Evolutionary conservation across 2,113 vertebrate genomes (phyloP), one percentile per base, ranked within the genome.

Genomic region (Anas platyrhynchos): DNA sequence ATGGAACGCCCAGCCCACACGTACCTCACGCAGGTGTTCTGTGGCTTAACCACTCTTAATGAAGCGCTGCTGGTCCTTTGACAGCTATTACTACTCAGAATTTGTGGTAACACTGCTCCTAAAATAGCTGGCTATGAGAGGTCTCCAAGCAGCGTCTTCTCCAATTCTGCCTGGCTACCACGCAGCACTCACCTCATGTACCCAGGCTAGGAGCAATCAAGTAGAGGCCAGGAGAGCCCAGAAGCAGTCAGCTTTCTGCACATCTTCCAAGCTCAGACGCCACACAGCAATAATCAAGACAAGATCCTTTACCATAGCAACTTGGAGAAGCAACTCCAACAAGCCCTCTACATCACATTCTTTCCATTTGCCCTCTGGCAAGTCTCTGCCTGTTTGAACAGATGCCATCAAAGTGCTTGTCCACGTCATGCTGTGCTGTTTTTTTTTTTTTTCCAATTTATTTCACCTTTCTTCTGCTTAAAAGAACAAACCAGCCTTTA

Each of bases 311-410:
- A 52, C 54, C 0, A 29, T 62, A 77, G 59, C 76, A 82, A 83
- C 71, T 18, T 75, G 77, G 68, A 92, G 74, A 71, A 75, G 48
- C 14, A 68, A 41, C 73, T 94, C 62, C 67, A 76, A 6, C 32
- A 61, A 91, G 41, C 43, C 54, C 84, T 36, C 48, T 31, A 32
- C n/a, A 85, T n/a, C 58, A 16, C 71, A 85, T 76, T 87, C 71
- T 58, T 93, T 77, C 91, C 91, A 78, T 10, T 9, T 76, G 83
- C 77, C 48, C 77, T 63, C 72, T 85, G 67, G 74, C 91, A 91
- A 80, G 67, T 10, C 89, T 73, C 78, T 54, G 73, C 16, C 68
- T 72, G 88, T 32, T 81, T 48, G 61, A 84, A 86, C 73, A 89
- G 83, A 72, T 63, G 75, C 84, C 93, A 87, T n/a, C 82, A 91